Conservation (phyloP, 1,140 invertebrate species). For the Mercenaria mercenaria region DNA sequence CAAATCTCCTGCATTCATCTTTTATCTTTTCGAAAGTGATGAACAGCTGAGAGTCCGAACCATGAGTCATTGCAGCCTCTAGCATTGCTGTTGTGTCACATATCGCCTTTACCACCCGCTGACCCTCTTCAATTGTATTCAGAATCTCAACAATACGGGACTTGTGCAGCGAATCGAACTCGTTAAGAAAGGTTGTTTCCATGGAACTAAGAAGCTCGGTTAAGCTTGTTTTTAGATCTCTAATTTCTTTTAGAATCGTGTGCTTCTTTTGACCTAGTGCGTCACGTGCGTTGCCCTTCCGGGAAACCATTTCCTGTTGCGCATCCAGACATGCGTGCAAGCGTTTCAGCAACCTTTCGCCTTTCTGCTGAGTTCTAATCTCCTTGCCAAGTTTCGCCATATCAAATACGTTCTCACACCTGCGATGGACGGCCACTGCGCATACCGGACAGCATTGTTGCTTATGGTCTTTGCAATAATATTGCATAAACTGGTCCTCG, state of each 20-base stretch:
- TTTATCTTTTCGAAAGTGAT: slow-evolving; percentile 48
- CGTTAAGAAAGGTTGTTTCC: slow-evolving; percentile 39
- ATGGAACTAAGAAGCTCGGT: slow-evolving; percentile 39
- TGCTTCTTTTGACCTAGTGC: slow-evolving; percentile 16
- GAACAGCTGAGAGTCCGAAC: slow-evolving; percentile 46
- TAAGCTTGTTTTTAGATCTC: slow-evolving; percentile 39
- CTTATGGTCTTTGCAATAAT: slow-evolving; percentile 50
- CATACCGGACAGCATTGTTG: slow-evolving; percentile 49
- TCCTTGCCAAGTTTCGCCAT: slow-evolving; percentile 57
- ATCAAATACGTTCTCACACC: slow-evolving; percentile 51
- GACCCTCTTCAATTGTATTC: slow-evolving; percentile 21
- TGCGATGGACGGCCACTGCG: slow-evolving; percentile 37
- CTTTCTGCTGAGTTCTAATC: slow-evolving; percentile 35
- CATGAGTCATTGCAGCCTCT: slow-evolving; percentile 36
- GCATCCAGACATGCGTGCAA: slow-evolving; percentile 46
- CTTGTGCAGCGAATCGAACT: slow-evolving; percentile 53
- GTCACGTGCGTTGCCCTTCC: neutral
- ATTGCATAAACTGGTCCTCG: slow-evolving; percentile 38
- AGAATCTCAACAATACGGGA: slow-evolving; percentile 9
- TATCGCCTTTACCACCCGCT: neutral
- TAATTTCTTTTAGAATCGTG: slow-evolving; percentile 31
- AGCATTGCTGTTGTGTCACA: slow-evolving; percentile 14
- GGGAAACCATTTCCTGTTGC: neutral
- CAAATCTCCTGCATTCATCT: slow-evolving; percentile 54
- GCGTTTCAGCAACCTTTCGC: slow-evolving; percentile 42